These are phyloP conservation scores for Setophaga coronata DNA, from an alignment of 2,113 vertebrate genomes.

Conservation along the genomic window DNA sequence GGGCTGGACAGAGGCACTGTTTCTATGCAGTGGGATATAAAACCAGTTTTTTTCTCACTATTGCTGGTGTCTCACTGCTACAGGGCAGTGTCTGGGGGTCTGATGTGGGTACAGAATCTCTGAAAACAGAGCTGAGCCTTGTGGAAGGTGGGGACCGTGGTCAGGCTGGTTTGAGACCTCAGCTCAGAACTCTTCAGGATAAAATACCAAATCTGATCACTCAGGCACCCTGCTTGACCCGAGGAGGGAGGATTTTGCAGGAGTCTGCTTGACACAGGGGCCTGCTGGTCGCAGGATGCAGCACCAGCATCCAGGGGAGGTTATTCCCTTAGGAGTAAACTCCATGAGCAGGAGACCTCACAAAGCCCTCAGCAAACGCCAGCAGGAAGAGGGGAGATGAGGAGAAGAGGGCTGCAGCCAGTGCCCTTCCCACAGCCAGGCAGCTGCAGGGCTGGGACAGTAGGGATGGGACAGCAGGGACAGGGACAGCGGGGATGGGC, in stretches of 20 bases:
- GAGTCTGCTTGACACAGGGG: accelerated
- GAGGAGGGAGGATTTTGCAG: background rate
- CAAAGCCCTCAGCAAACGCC: background rate
- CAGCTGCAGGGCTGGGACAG: background rate
- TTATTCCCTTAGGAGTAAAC: background rate
- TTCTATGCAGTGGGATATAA: background rate
- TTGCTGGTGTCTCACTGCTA: background rate
- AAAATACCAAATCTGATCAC: background rate
- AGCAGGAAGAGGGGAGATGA: background rate
- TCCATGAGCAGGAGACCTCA: background rate
- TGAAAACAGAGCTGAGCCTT: background rate
- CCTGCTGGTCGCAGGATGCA: background rate
- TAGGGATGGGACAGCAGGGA: too few relatives aligned
- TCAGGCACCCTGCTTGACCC: background rate
- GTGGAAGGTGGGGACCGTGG: accelerated
- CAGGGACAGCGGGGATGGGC: too few relatives aligned
- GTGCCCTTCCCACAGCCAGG: background rate
- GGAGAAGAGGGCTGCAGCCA: accelerated
- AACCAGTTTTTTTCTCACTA: background rate
- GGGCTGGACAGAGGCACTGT: accelerated
- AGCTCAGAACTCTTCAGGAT: background rate
- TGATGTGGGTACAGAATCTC: too few relatives aligned
- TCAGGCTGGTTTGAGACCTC: background rate
- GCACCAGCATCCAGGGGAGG: too few relatives aligned
- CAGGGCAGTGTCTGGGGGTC: background rate